Evolutionary conservation across 2,888 invertebrate species (phyloP), one percentile per base, ranked within the genome.

Genomic region (Bimastos eiseni): DNA sequence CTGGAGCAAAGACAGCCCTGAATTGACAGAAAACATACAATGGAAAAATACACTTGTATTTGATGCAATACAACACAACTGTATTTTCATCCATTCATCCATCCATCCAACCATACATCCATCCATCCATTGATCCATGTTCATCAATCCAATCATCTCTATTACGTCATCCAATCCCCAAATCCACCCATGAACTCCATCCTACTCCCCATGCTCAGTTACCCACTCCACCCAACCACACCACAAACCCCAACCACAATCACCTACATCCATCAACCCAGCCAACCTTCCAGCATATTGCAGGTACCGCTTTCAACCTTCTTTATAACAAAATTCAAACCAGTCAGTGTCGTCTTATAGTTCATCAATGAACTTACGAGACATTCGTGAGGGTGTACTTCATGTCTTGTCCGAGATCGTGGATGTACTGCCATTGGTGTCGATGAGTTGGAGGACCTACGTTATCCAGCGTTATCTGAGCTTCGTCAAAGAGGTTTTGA

Each of bases 401-500:
- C 91, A 98, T 95, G 44, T 97, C 97, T 91, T 97, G 97, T 0
- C 98, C 98, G 96, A 98, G 97, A 94, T 97, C 97, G 94, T 98
- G 98, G 91, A 98, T 98, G 93, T 98, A 98, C 93, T 98, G 97
- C 98, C 98, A 98, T 94, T 98, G 98, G 91, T 97, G 97, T 0
- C 97, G 97, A 30, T 98, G 97, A 4, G 97, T 97, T 1, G 98
- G 98, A 0, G 97, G 97, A 0, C 97, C 97, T 2, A 98, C 97
- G 93, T 98, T 98, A 95, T 98, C 98, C 0, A 97, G 98, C 49
- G 97, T 97, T 96, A 98, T 97, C 96, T 98, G 98, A 6, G 98
- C 98, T 94, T 98, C 98, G 95, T 98, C 98, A 95, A 98, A 98
- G 90, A 98, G 96, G 97, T 98, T 98, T 96, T 98, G 98, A 94